Evolutionary conservation across 2,797 vertebrate genomes (phyloP).

Genomic region (Gambusia yucatana): DNA sequence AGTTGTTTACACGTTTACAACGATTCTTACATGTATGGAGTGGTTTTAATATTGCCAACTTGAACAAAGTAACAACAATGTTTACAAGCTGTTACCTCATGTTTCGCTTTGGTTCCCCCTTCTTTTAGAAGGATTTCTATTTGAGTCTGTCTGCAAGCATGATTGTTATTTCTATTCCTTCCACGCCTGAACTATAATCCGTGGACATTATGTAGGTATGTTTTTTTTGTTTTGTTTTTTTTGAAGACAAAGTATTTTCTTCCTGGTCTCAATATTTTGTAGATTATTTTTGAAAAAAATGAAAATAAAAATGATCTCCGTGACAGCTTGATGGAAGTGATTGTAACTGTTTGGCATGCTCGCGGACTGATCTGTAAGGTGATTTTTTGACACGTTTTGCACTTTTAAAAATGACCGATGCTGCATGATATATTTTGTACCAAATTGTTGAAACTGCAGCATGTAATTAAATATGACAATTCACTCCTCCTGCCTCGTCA

Average conservation of each 20-base stretch:
- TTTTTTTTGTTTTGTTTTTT: no score
- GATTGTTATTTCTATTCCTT: conserved; percentile 56
- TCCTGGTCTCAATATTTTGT: conserved; percentile 64
- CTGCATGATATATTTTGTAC: conserved; percentile 84
- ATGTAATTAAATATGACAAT: conserved; percentile 73
- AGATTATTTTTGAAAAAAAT: conserved; percentile 55
- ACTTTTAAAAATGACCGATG: conserved; percentile 78
- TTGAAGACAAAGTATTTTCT: conserved; percentile 52
- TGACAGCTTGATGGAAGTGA: conserved; percentile 60
- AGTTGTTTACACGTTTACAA: conserved; percentile 67
- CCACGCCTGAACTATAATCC: conserved; percentile 51
- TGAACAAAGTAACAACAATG: conserved; percentile 74
- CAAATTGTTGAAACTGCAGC: conserved; percentile 70
- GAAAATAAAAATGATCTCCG: conserved; percentile 14
- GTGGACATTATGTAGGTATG: conserved; percentile 53
- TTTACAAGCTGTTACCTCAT: conserved; percentile 82
- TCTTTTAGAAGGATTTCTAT: conserved; percentile 36
- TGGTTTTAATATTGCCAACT: conserved; percentile 72
- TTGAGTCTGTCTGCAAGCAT: conserved; percentile 64
- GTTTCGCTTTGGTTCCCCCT: conserved; percentile 27
- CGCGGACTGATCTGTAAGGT: conserved; percentile 68
- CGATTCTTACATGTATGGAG: conserved; percentile 52
- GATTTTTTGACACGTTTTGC: conserved; percentile 76
- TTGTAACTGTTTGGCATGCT: conserved; percentile 76
- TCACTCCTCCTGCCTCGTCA: conserved; percentile 32